These are phyloP conservation scores for Augiades crinisus DNA, from an alignment of 2,888 invertebrate species.

Conservation along the genomic window DNA sequence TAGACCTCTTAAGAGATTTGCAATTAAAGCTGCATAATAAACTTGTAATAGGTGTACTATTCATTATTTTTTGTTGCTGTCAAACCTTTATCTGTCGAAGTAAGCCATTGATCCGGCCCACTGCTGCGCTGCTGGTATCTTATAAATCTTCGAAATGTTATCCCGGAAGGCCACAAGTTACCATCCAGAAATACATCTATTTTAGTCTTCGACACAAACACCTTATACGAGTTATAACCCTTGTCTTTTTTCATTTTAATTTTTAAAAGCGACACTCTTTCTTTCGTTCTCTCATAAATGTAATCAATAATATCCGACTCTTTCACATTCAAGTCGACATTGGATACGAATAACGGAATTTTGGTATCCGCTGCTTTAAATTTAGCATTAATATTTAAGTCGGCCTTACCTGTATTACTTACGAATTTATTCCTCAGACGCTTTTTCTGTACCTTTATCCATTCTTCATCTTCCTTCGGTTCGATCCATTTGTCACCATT, in stretches of 20 bases:
- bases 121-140: neutral
- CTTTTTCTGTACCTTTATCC: constrained; percentile 1
- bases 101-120: no score
- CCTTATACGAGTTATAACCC: no score
- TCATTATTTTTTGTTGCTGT: no score
- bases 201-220: neutral
- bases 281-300: constrained; percentile 24
- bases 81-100: neutral
- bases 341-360: constrained; percentile 28
- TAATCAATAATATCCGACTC: constrained; percentile 26
- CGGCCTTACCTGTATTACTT: neutral
- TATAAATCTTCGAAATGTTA: constrained; percentile 6
- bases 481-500: neutral
- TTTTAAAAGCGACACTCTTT: neutral
- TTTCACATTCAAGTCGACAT: constrained; percentile 24
- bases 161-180: constrained; percentile 7
- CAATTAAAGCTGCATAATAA: constrained; percentile 12
- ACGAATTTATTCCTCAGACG: neutral
- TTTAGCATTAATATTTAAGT: neutral
- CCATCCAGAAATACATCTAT: neutral
- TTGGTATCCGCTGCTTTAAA: constrained; percentile 30
- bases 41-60: no score
- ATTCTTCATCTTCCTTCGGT: neutral
- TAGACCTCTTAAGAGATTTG: neutral
- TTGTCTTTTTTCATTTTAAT: no score